Base-by-base conservation (phyloP, 1,140 invertebrate genomes). In the Panagrolaimus sp. region DNA sequence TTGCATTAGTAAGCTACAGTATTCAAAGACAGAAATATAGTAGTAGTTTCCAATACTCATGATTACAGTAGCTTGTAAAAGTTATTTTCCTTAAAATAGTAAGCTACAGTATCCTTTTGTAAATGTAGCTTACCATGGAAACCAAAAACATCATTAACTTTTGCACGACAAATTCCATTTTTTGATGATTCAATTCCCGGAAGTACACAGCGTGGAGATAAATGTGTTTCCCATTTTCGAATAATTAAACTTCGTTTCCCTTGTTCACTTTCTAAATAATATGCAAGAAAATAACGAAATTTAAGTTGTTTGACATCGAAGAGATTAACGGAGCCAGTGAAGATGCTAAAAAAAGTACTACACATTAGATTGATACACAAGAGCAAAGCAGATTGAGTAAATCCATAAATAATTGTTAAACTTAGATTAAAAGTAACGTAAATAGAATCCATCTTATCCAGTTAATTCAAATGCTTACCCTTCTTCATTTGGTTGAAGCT, bases 211-310 rank as follows among this genome's bases (percentile, higher is more conserved):
- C 79, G 66, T 2, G 79, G 81, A 4, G 74, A 67, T 7, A 78
- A 63, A 61, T 82, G 79, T 3, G 81, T 80, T 48, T 81, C 79
- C 79, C 79, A 81, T 62, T 76, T 69, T 20, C 73, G 72, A 53
- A 80, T 70, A 31, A 82, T 73, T 23, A 80, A 53, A 9, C 51
- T 66, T 27, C 80, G 72, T 43, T 67, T 64, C 43, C 57, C 44
- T 13, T 20, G 46, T 9, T 81, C 81, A 11, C 71, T 66, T 51
- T 76, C 65, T 31, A 81, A 51, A 43, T 82, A 82, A 63, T 81
- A 82, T 1, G 73, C 79, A 66, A 81, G 70, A 66, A 83, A 82
- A 47, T 81, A 81, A 3, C 79, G 81, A 48, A 83, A 81, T 65
- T 83, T 83, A 25, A 81, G 38, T 38, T 38, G 31, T 38, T 75